These are phyloP conservation scores for Biston stratarius DNA, from an alignment of 2,888 invertebrate species.

Conservation along the genomic window DNA sequence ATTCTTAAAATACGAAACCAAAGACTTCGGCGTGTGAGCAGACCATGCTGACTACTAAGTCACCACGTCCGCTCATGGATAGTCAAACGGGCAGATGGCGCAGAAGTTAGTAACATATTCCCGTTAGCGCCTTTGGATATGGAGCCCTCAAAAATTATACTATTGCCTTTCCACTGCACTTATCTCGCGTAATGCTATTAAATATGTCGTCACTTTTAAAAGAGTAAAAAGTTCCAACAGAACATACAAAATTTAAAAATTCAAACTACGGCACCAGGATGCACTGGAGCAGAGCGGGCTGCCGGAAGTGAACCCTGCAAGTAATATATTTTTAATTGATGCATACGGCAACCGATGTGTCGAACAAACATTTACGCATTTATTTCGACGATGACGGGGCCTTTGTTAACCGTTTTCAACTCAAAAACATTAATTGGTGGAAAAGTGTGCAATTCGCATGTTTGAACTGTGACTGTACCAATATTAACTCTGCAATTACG, in stretches of 20 bases:
- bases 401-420: constrained; percentile 78
- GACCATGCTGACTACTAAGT: too few relatives aligned
- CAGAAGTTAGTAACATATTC: too few relatives aligned
- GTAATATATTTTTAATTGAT: constrained; percentile 84
- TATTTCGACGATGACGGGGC: constrained; percentile 71
- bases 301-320: constrained; percentile 70
- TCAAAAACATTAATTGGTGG: constrained; percentile 78
- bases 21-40: too few relatives aligned
- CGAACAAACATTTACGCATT: constrained; percentile 80
- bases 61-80: too few relatives aligned
- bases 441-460: constrained; percentile 79
- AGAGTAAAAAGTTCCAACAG: constrained; percentile 13
- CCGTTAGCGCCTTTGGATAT: too few relatives aligned
- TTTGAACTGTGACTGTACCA: constrained; percentile 73
- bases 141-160: too few relatives aligned
- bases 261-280: constrained; percentile 38
- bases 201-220: constrained; percentile 9
- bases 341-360: constrained; percentile 76
- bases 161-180: too few relatives aligned
- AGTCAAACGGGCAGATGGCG: too few relatives aligned
- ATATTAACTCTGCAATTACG: constrained; percentile 78
- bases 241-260: constrained; percentile 23
- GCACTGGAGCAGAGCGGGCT: constrained; percentile 54
- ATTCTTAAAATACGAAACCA: too few relatives aligned
- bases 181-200: background rate